These are phyloP conservation scores for Dasyurus viverrinus DNA, from an alignment of 2,113 vertebrate genomes.

Conservation along the genomic window DNA sequence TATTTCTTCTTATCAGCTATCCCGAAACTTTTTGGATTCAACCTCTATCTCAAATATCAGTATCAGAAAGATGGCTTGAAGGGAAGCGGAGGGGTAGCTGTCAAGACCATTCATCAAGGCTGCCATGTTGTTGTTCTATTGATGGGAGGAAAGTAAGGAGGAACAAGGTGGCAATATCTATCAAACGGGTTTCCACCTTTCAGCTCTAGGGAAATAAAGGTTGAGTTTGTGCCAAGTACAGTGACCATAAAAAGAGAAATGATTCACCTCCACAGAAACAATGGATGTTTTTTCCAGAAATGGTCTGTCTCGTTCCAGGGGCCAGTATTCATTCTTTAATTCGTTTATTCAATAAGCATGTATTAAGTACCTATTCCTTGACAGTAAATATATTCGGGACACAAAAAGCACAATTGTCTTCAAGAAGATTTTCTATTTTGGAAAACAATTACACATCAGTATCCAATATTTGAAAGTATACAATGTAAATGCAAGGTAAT, in stretches of 20 bases:
- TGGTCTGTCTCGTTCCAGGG: background rate
- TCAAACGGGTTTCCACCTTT: background rate
- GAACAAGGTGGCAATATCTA: background rate
- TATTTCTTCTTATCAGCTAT: background rate
- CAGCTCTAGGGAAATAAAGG: background rate
- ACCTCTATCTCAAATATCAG: background rate
- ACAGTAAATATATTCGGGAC: background rate
- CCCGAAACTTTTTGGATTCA: background rate
- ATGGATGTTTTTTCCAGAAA: background rate
- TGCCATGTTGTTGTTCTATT: background rate
- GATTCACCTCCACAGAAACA: background rate
- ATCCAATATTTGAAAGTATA: too few relatives aligned
- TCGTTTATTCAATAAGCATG: background rate
- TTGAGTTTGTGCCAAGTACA: background rate
- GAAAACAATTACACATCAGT: too few relatives aligned
- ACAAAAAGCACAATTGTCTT: too few relatives aligned
- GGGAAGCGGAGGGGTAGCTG: background rate
- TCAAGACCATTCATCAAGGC: background rate
- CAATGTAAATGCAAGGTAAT: too few relatives aligned
- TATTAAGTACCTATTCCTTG: background rate
- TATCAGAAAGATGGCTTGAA: background rate
- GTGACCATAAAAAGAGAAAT: background rate
- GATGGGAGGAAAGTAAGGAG: background rate
- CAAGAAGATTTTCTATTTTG: too few relatives aligned
- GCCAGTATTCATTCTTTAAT: background rate